These are phyloP conservation scores for Margarornis squamiger DNA, from an alignment of 2,797 vertebrate genomes.

Conservation along the genomic window DNA sequence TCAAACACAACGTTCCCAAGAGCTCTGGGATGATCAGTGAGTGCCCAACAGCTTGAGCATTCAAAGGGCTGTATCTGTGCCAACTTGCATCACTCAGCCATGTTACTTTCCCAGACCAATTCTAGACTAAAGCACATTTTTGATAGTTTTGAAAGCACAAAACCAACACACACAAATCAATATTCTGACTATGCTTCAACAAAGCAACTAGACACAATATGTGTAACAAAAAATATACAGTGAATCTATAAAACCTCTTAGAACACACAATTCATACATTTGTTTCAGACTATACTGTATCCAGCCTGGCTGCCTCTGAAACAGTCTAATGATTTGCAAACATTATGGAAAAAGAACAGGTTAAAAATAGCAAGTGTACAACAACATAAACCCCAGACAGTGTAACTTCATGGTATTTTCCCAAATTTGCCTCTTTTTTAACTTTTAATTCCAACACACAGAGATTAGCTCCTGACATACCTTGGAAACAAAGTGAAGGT, in stretches of 20 bases:
- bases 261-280: neutral
- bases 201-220: neutral
- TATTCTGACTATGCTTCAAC: neutral
- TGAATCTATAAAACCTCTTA: neutral
- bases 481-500: neutral
- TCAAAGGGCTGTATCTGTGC: neutral
- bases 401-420: neutral
- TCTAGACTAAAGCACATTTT: neutral
- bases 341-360: neutral
- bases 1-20: neutral
- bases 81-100: neutral
- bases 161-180: neutral
- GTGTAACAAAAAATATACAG: neutral
- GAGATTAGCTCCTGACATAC: neutral
- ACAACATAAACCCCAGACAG: neutral
- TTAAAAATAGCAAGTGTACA: neutral
- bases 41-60: neutral
- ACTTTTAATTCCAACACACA: neutral
- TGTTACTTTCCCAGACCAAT: neutral
- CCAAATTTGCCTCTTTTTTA: neutral
- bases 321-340: neutral
- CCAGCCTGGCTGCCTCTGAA: neutral
- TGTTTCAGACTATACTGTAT: neutral
- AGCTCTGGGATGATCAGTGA: neutral
- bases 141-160: neutral